Evolutionary conservation across 2,888 invertebrate genomes (phyloP), one percentile per base, ranked within the genome.

Genomic region (Archaeoteleia sp.): DNA sequence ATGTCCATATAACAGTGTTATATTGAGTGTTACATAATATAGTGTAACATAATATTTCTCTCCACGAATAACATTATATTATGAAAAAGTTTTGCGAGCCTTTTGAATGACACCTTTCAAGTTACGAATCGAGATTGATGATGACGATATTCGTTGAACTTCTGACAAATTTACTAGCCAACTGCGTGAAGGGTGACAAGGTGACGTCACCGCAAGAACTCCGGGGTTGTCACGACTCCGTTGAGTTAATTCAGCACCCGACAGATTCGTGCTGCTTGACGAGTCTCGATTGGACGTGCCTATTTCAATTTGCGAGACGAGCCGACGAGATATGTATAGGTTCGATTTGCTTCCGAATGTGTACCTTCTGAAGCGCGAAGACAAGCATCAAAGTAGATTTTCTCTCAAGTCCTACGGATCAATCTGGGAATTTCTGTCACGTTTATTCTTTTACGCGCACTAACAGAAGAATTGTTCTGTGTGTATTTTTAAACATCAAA

Each of bases 201-300:
- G 13, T 35, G 46, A 48, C 46, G 46, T 48, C 46, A 48, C 13
- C n/a, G 10, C 8, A n/a, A 9, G 29, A 34, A 34, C 34, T 14
- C 13, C 23, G 12, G 15, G 34, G 46, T 35, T 35, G 46, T 48
- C 34, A 34, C 25, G 34, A 20, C 14, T 35, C 23, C 34, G 23
- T 23, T 23, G 34, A 20, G 46, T 48, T 48, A 48, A 48, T 48
- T 48, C 34, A 35, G 23, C 25, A 23, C 46, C 32, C 45, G 45
- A 32, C 30, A 30, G 43, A 29, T 43, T 43, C 43, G 43, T n/a
- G 30, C 17, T 12, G 43, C 43, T 43, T 42, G 10, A 43, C 25
- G 27, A 43, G 42, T 2, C 29, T 29, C 42, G 29, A 43, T 43
- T 43, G 29, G 29, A 29, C 29, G 29, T 29, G 42, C 14, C 42